Conservation (phyloP, 2,888 invertebrate genomes). For the Xestoiulus laeticollis region DNA sequence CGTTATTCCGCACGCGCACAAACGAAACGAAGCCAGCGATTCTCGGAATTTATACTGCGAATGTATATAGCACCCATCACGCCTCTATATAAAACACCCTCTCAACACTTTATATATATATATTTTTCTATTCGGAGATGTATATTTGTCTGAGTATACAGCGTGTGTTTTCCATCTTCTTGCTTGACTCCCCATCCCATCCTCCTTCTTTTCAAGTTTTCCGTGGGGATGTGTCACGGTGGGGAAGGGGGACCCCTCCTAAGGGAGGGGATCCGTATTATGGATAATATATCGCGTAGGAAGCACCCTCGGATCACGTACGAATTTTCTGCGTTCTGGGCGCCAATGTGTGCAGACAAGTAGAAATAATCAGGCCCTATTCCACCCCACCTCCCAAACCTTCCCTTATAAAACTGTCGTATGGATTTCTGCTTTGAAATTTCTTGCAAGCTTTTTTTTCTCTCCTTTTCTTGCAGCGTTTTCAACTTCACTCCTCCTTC, state of each 20-base stretch:
- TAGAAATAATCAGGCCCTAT: constrained; percentile 46
- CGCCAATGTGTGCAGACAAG: constrained; percentile 50
- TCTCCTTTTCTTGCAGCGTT: background rate
- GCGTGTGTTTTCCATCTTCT: background rate
- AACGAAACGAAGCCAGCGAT: background rate
- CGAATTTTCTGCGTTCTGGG: constrained; percentile 51
- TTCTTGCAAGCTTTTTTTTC: background rate
- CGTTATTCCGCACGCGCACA: background rate
- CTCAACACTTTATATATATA: background rate
- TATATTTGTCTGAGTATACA: background rate
- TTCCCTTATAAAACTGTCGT: background rate
- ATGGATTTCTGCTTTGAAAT: background rate
- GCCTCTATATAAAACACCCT: background rate
- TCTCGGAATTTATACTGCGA: background rate
- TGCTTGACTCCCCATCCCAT: background rate
- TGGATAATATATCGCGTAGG: background rate
- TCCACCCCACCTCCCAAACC: background rate
- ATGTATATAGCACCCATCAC: background rate
- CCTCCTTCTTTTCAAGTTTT: background rate
- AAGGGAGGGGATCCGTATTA: background rate
- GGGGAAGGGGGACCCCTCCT: background rate
- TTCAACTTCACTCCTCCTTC: background rate
- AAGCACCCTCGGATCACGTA: background rate
- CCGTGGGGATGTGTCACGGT: background rate
- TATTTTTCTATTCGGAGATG: background rate